Base-by-base conservation (phyloP, 2,797 vertebrate genomes). In the Leucoraja ocellata region DNA sequence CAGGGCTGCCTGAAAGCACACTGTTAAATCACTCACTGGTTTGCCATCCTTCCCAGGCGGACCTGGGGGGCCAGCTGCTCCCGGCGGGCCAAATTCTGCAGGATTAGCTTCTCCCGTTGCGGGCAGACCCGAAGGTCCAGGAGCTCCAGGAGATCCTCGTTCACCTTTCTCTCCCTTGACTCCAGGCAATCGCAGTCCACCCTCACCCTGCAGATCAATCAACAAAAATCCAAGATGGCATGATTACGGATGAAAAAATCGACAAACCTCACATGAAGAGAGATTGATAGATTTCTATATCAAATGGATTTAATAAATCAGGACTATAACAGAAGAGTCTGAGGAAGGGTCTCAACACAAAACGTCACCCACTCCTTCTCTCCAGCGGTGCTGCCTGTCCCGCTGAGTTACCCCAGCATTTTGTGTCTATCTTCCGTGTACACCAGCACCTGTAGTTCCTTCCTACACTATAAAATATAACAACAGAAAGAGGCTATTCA, bases 21-120 rank as follows among this genome's bases (percentile, higher is more conserved):
- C n/a, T 7, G 16, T 36, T 36, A 65, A 68, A 61, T 80, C 61
- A 93, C 93, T 93, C 94, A 98, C 97, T 73, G 95, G 94, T 63
- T 95, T 94, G 88, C 96, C 97, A 36, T 96, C 95, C 93, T 95
- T 96, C 13, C 96, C 97, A 13, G 83, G 93, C 0, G 39, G 79
- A 11, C 93, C 94, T 86, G 93, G 61, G 90, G 94, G 94, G 0
- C 4, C 94, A 1, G 96, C 94, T 84, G 93, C 83, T 7, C 96
- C 96, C 54, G 95, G 6, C 46, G 93, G 91, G 88, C 95, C 96
- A 73, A 94, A 94, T 77, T 95, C 97, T 73, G 93, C 95, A 84
- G 96, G 96, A 21, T 18, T 14, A 86, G 2, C 54, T 28, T 84
- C 23, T 28, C 1, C 14, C 54, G 95, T 95, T 32, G 94, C 94